Evolutionary conservation across 2,888 invertebrate species (phyloP), one percentile per base, ranked within the genome.

Genomic region (Acanthosepion lycidas): DNA sequence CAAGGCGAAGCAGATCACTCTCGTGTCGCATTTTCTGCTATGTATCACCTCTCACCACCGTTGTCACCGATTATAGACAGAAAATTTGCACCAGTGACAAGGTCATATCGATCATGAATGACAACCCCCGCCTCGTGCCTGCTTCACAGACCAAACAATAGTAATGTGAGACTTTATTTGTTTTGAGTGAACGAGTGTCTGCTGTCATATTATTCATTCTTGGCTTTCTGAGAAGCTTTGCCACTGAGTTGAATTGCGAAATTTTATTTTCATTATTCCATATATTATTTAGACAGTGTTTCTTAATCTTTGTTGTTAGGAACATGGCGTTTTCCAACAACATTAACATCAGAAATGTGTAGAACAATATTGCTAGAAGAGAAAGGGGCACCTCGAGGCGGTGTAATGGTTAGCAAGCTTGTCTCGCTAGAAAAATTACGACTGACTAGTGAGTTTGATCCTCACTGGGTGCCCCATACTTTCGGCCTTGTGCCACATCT

Each of bases 51-150:
- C 78, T 78, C n/a, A 15, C 78, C n/a, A n/a, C 18, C n/a, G 78
- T 78, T 78, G n/a, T n/a, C 78, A 15, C n/a, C n/a, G 78, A n/a
- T 78, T 78, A 78, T 78, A n/a, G 78, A 78, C 78, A 78, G 78
- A 78, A 78, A 78, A 78, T 78, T 78, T 78, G 78, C 78, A 78
- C 78, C 78, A 78, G 78, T 78, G 78, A 78, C 78, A 78, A 78
- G 78, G 78, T 78, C 78, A 78, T 78, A 78, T 78, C 78, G 78
- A 78, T 78, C 78, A 78, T n/a, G 15, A 15, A 78, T 2, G 78
- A n/a, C 78, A 78, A n/a, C 3, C n/a, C n/a, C n/a, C 15, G 0
- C 28, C n/a, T 33, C n/a, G 2, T 78, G n/a, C 23, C n/a, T 18
- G 18, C 28, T 9, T 12, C n/a, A 15, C 78, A n/a, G 8, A 78